Conservation (phyloP, 64 coral and sea anemone species). For the Actinia tenebrosa region DNA sequence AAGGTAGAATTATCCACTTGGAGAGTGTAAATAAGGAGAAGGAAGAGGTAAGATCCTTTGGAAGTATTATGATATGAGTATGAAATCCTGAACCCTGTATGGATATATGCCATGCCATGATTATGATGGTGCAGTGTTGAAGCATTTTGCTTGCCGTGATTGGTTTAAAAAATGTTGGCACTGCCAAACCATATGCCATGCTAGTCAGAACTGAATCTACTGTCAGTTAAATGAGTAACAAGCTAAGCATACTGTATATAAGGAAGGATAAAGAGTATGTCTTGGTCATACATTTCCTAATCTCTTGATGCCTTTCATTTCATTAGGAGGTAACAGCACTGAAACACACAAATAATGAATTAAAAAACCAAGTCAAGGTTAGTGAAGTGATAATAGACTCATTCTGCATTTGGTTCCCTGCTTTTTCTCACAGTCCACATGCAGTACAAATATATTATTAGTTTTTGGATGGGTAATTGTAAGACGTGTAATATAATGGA, state of each 20-base stretch:
- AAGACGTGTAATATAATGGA: not conserved
- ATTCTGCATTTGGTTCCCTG: too few relatives aligned
- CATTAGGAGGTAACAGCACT: constrained; percentile 28
- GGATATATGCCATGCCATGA: too few relatives aligned
- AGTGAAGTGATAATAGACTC: not conserved
- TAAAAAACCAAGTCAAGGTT: constrained; percentile 49
- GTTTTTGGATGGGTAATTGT: not conserved
- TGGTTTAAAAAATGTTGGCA: too few relatives aligned
- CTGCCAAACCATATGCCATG: too few relatives aligned
- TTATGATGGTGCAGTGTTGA: not conserved
- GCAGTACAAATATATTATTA: not conserved
- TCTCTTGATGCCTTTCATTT: not conserved
- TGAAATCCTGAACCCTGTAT: too few relatives aligned
- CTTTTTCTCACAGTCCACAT: not conserved
- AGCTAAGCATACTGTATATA: too few relatives aligned
- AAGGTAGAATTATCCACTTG: constrained; percentile 62
- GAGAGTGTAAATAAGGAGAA: constrained; percentile 68
- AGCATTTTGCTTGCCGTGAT: not conserved
- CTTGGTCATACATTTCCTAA: not conserved
- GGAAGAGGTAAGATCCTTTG: constrained; percentile 46
- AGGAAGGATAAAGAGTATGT: not conserved
- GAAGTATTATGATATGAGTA: too few relatives aligned
- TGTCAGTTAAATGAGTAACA: too few relatives aligned
- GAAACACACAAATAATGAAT: constrained; percentile 45
- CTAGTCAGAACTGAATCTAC: too few relatives aligned